Percentiles rank a stretch among this genome's conserved stretches.
These are phyloP conservation scores for Habrosyne pyritoides DNA, from an alignment of 2,888 invertebrate genomes.

Conservation along the genomic window DNA sequence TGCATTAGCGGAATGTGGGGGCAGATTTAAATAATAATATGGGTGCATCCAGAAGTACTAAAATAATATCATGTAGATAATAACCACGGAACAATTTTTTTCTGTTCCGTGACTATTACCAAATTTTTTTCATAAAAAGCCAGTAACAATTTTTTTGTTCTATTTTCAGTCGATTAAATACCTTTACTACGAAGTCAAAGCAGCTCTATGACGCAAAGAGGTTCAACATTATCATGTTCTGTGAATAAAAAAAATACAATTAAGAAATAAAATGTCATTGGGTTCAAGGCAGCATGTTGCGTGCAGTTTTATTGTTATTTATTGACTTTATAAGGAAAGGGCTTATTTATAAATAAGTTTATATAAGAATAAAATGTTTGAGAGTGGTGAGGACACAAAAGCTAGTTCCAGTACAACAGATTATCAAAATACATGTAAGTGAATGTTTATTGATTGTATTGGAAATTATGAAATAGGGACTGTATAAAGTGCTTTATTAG, in stretches of 20 bases:
- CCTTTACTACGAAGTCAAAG: not conserved
- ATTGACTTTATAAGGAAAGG: not conserved
- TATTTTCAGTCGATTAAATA: too few relatives aligned
- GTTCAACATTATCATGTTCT: not conserved
- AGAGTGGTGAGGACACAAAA: not conserved
- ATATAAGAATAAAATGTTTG: not conserved
- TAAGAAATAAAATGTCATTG: not conserved
- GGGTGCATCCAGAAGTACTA: too few relatives aligned
- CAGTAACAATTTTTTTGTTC: too few relatives aligned
- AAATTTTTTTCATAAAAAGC: too few relatives aligned
- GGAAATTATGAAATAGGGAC: not conserved
- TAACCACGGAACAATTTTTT: not conserved
- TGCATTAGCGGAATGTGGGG: too few relatives aligned
- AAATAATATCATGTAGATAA: too few relatives aligned
- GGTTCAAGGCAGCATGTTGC: not conserved
- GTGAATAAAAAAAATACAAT: not conserved
- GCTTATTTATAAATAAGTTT: not conserved
- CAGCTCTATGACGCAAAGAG: not conserved
- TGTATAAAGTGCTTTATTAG: not conserved
- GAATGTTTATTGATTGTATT: not conserved
- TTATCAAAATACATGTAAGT: not conserved
- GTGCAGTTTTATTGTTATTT: not conserved
- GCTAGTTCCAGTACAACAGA: not conserved
- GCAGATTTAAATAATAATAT: too few relatives aligned
- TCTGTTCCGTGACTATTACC: too few relatives aligned